Evolutionary conservation across 2,797 vertebrate genomes (phyloP), one percentile per base, ranked within the genome.

Genomic region (Luscinia luscinia): DNA sequence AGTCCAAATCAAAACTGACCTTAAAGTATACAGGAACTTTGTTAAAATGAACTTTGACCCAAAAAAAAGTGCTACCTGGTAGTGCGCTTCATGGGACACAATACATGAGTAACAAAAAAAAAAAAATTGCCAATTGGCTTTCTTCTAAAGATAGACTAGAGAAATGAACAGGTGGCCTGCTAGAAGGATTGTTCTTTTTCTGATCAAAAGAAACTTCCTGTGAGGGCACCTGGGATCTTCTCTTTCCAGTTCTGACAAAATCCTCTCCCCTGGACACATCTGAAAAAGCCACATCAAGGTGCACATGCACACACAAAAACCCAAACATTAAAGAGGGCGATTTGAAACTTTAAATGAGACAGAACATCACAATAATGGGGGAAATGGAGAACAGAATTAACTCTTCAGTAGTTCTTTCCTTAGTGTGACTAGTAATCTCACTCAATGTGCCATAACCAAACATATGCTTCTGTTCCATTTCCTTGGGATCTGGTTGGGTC

Each of bases 211-310:
- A 78, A 78, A 73, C 51, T 92, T 90, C 59, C 79, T 73, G 17
- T 73, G 64, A 68, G 15, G 49, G 48, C 34, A 86, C 9, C 17
- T 73, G 41, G 16, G 26, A 52, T 54, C 38, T 88, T 38, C 27
- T 83, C 62, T 72, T 80, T 76, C n/a, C 73, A 90, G 58, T 38
- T 89, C 51, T 43, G 36, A 57, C 0, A 73, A 85, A 91, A 83
- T 59, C 64, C 54, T 45, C 52, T 87, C 21, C 55, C 9, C 6
- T 34, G 9, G 43, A 51, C 12, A 59, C 24, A 75, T 43, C 54
- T 54, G 68, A 86, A 68, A 80, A 94, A 93, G 27, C 58, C 76
- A 58, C 36, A 75, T 51, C 79, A 78, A 91, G 40, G 54, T 17
- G 32, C 2, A 6, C 1, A 6, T 9, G 22, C 38, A 34, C 38